phyloP scores from a whole-genome alignment of 2,888 invertebrate genomes.

The Physocephala rufipes region DNA sequence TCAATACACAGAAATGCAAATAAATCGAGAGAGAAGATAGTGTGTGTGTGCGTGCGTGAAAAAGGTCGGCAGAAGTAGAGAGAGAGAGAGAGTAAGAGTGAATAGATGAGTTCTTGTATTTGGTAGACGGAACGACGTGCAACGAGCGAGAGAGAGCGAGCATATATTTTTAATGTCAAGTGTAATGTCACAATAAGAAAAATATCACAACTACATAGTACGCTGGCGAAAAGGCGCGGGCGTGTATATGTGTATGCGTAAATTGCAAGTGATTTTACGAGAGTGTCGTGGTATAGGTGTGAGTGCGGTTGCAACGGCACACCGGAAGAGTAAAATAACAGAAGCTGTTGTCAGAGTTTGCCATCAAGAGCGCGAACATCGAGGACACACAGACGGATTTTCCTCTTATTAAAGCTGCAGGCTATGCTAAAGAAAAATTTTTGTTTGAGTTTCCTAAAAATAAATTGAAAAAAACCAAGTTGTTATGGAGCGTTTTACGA shows the following conservation, averaged over 20 bases:
- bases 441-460: background rate
- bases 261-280: conserved; percentile 8
- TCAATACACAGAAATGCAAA: conserved; percentile 17
- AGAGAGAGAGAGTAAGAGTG: conserved; percentile 34
- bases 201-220: conserved; percentile 41
- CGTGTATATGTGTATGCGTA: conserved; percentile 11
- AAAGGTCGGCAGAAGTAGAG: conserved; percentile 22
- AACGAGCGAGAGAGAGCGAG: conserved; percentile 30
- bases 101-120: no score
- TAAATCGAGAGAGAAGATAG: conserved; percentile 20
- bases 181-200: conserved; percentile 62
- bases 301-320: background rate
- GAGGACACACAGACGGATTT: background rate
- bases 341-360: background rate
- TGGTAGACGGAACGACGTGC: conserved; percentile 26
- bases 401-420: background rate
- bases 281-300: conserved; percentile 6
- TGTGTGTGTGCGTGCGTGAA: conserved; percentile 38
- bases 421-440: background rate
- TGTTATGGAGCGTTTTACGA: no score
- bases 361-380: background rate
- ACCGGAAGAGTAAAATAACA: background rate
- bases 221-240: conserved; percentile 19
- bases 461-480: background rate
- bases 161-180: conserved; percentile 61